Conservation (phyloP, 2,113 vertebrate genomes). For the Xenotilapia leptura region DNA sequence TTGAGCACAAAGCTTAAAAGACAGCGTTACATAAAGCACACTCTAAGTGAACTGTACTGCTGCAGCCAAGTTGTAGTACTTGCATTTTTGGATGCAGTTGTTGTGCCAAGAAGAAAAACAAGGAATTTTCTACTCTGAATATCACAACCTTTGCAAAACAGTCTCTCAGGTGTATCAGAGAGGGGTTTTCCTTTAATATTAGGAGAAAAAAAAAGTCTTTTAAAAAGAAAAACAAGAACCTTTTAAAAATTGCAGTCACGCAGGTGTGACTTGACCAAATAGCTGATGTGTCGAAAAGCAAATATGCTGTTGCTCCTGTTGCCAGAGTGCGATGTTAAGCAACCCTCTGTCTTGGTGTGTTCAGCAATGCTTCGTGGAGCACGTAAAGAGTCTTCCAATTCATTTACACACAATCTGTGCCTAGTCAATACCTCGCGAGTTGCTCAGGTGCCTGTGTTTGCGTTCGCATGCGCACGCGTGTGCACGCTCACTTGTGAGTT, state of each 20-base stretch:
- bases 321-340: neutral
- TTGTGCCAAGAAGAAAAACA: neutral
- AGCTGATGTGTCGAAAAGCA: neutral
- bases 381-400: neutral
- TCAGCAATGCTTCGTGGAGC: neutral
- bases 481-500: conserved; percentile 11
- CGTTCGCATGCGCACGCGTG: neutral
- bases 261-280: conserved; percentile 4
- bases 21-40: neutral
- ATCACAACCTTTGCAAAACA: neutral
- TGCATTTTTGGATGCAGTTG: neutral
- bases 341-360: neutral
- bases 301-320: conserved; percentile 21
- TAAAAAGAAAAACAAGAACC: neutral
- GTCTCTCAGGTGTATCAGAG: neutral
- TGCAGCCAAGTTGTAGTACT: neutral
- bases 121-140: neutral
- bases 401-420: neutral
- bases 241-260: neutral
- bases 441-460: conserved; percentile 18
- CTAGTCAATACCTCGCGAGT: neutral
- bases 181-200: neutral
- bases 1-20: neutral
- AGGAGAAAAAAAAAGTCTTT: neutral
- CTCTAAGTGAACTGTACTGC: neutral